Evolutionary conservation across 2,797 vertebrate species (phyloP), one percentile per base, ranked within the genome.

Genomic region (Echeneis naucrates): DNA sequence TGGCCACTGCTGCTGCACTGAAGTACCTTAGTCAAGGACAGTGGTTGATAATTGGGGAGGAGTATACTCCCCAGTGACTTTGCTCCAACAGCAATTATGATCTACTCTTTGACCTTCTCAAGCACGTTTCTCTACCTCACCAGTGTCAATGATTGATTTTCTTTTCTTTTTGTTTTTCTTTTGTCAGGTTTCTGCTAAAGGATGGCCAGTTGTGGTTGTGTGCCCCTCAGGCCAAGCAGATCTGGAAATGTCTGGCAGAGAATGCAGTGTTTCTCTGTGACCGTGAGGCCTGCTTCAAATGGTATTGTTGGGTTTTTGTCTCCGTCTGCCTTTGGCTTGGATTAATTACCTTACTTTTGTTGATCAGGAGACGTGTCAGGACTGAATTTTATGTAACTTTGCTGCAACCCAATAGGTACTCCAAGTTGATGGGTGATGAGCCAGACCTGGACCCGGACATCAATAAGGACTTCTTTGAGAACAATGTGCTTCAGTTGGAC

Each of bases 401-500:
- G 44, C 37, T 57, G 16, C 10, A 16, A 21, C 42, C 35, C 23
- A 52, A 65, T 37, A 94, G 93, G 93, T 94, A 99, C 95, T 99
- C 98, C 81, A 99, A 99, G 87, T 94, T 99, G 81, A 99, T 99
- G 98, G 98, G 98, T 23, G 98, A 99, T 75, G 98, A 99, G 90
- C 98, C 98, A 65, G 98, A 99, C 91, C 95, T 99, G 82, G 98
- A 99, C 88, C 98, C 98, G 61, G 98, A 99, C 93, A 99, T 99
- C 92, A 99, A 99, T 92, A 99, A 99, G 93, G 98, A 99, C 94
- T 99, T 99, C 91, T 99, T 99, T 93, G 98, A 99, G 95, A 99
- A 98, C 91, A 99, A 99, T 44, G 97, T 99, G 61, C 94, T 99
- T 89, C 98, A 99, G 94, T 93, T 99, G 88, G 98, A 99, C 92